Percentiles rank a stretch among this genome's conserved stretches.
Conservation (phyloP, 2,797 vertebrate species). For the Catostomus latipinnis region DNA sequence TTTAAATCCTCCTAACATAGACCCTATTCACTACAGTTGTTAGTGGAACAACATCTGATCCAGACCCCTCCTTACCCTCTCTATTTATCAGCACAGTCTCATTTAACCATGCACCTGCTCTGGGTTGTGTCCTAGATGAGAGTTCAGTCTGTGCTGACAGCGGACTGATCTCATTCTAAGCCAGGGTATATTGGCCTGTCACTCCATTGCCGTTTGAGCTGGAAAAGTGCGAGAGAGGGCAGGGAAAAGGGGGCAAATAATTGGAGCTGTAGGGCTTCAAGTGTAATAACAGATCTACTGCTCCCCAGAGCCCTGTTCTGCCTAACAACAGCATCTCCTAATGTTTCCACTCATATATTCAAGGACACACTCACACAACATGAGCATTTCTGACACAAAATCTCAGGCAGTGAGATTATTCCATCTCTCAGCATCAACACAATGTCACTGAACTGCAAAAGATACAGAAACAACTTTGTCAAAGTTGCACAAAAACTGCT, state of each 20-base stretch:
- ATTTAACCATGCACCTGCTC: not conserved
- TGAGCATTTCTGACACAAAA: slow-evolving; percentile 20
- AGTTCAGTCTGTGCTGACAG: slow-evolving; percentile 35
- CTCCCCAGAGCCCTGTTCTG: slow-evolving; percentile 39
- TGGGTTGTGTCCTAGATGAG: slow-evolving; percentile 16
- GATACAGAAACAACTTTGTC: not conserved
- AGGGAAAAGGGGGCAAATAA: slow-evolving; percentile 32
- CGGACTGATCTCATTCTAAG: slow-evolving; percentile 29
- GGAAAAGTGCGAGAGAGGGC: slow-evolving; percentile 25
- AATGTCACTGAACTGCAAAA: not conserved
- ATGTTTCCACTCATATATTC: slow-evolving; percentile 13
- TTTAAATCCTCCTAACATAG: no score
- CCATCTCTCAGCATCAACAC: not conserved
- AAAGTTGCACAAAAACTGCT: not conserved
- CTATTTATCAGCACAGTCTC: slow-evolving; percentile 5
- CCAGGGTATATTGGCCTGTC: slow-evolving; percentile 48
- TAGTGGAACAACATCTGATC: not conserved
- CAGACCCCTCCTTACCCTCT: slow-evolving; percentile 3
- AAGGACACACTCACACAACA: slow-evolving; percentile 12
- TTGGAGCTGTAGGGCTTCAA: slow-evolving; percentile 43
- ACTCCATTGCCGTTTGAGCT: slow-evolving; percentile 24
- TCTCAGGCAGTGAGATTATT: not conserved
- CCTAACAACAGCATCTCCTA: slow-evolving; percentile 35
- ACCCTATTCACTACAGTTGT: no score
- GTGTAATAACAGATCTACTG: slow-evolving; percentile 32